phyloP scores from a whole-genome alignment of 2,888 invertebrate genomes.

The Coelogynopora nodosa region DNA sequence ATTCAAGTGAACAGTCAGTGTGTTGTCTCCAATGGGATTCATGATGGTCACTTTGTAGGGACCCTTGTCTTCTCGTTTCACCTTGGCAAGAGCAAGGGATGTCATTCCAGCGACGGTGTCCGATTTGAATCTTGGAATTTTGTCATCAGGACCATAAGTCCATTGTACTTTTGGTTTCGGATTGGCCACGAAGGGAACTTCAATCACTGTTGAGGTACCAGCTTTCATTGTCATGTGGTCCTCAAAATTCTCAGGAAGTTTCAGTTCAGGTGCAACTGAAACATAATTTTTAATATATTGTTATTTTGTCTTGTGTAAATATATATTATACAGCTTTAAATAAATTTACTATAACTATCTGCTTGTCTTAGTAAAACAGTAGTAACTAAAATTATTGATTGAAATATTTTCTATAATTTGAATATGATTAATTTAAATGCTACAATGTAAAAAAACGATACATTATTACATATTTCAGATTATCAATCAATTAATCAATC shows the following conservation, averaged over 20 bases:
- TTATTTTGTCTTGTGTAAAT: too few species aligned
- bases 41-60: slow-evolving; percentile 40
- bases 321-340: too few species aligned
- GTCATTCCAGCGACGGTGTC: slow-evolving; percentile 51
- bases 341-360: too few species aligned
- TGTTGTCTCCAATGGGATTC: slow-evolving; percentile 36
- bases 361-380: too few species aligned
- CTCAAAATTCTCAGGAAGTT: slow-evolving; percentile 36
- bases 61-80: slow-evolving; percentile 48
- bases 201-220: slow-evolving; percentile 49
- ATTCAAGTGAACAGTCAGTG: slow-evolving; percentile 38
- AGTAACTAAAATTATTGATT: too few species aligned
- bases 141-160: slow-evolving; percentile 41
- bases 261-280: slow-evolving; percentile 40
- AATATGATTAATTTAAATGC: too few species aligned
- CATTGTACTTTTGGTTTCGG: slow-evolving; percentile 51
- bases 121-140: neutral
- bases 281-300: too few species aligned
- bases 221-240: slow-evolving; percentile 48
- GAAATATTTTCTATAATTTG: too few species aligned
- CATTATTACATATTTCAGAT: too few species aligned
- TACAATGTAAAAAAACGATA: too few species aligned
- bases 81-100: slow-evolving; percentile 49
- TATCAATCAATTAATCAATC: too few species aligned
- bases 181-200: slow-evolving; percentile 50